These are phyloP conservation scores for Zelostemma sp. DNA, from an alignment of 1,140 invertebrate genomes.

Conservation along the genomic window DNA sequence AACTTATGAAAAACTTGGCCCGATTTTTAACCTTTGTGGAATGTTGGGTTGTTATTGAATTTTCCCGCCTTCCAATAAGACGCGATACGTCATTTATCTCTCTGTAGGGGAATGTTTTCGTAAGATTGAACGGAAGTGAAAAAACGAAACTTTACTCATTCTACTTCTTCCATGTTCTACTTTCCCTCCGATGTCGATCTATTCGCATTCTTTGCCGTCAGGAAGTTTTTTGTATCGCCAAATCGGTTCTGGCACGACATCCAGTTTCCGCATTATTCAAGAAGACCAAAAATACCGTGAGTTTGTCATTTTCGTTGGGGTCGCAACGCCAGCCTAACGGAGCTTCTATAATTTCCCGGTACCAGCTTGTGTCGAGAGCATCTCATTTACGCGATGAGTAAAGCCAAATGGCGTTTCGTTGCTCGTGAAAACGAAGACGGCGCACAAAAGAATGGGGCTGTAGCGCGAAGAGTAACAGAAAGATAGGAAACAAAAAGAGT, in stretches of 20 bases:
- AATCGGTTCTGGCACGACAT: constrained; percentile 5
- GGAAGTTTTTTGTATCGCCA: no score
- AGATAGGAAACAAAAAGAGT: constrained; percentile 20
- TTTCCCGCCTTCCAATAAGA: neutral
- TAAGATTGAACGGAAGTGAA: no score
- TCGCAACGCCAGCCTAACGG: neutral
- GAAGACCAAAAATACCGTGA: neutral
- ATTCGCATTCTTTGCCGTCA: no score
- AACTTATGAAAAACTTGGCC: constrained; percentile 6
- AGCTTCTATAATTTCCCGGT: constrained; percentile 3
- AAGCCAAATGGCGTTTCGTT: constrained; percentile 1
- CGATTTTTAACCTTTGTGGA: neutral
- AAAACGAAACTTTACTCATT: no score
- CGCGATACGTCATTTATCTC: no score
- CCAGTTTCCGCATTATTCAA: constrained; percentile 5
- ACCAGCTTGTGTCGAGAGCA: neutral
- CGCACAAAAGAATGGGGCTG: constrained; percentile 1
- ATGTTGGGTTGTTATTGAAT: neutral
- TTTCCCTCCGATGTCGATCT: no score
- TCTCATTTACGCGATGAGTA: constrained; percentile 5
- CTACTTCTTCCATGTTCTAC: no score
- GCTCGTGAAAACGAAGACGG: constrained; percentile 12
- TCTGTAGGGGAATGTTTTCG: no score
- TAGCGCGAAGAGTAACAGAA: constrained; percentile 15
- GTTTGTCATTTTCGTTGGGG: constrained; percentile 1